Conservation (phyloP, 2,888 invertebrate genomes). For the Dicranocentrus wangi region DNA sequence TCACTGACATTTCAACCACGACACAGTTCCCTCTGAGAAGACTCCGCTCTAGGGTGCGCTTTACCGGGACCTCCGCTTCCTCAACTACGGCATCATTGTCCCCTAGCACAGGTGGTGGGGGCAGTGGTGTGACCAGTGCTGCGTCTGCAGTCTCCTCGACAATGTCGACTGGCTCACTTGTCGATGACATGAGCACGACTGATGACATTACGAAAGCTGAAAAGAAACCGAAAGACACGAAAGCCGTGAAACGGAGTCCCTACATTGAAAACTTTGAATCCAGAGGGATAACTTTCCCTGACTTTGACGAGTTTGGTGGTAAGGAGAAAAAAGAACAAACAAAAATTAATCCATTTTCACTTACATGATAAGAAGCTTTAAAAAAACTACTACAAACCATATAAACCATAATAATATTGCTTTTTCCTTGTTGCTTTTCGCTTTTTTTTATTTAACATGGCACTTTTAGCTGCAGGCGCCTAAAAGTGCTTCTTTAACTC, state of each 20-base stretch:
- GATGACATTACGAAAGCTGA: slow-evolving; percentile 30
- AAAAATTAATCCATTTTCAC: background rate
- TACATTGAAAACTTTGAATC: slow-evolving; percentile 69
- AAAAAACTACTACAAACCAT: no score
- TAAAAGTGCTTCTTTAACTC: no score
- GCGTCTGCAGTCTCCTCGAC: background rate
- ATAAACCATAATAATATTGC: no score
- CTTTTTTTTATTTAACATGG: no score
- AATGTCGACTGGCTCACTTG: slow-evolving; percentile 16
- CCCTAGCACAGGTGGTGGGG: background rate
- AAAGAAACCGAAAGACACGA: slow-evolving; percentile 71
- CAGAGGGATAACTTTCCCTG: slow-evolving; percentile 71
- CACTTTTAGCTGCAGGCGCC: no score
- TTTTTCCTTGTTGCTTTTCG: background rate
- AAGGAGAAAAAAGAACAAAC: slow-evolving; percentile 52
- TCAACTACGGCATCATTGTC: slow-evolving; percentile 1
- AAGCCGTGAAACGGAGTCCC: slow-evolving; percentile 72
- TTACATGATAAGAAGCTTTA: no score
- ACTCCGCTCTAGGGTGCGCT: slow-evolving; percentile 44
- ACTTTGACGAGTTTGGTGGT: slow-evolving; percentile 73
- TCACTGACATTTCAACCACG: slow-evolving; percentile 17
- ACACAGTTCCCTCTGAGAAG: slow-evolving; percentile 37
- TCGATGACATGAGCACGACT: slow-evolving; percentile 28
- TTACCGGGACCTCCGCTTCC: slow-evolving; percentile 15
- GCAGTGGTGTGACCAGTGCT: slow-evolving; percentile 6